A percentile compares a stretch with the other conserved stretches of the same genome.
phyloP scores from a whole-genome alignment of 2,888 invertebrate species.

The Sclerodermus sp. region DNA sequence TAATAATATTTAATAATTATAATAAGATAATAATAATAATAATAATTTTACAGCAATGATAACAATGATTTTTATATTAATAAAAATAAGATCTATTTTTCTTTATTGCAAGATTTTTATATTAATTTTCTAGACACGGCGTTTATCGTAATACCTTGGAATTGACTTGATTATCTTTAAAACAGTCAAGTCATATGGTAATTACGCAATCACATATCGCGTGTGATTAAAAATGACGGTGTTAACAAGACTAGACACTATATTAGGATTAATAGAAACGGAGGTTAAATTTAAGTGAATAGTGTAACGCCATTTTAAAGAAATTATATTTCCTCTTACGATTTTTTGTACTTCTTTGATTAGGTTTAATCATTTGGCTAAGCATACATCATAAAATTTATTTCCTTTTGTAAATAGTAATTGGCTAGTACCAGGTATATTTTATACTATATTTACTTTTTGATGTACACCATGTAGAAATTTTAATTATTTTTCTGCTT shows the following conservation, averaged over 20 bases:
- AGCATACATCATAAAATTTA: constrained; percentile 33
- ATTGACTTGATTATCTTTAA: constrained; percentile 18
- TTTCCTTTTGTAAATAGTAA: constrained; percentile 19
- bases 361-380: constrained; percentile 49
- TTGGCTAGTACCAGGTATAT: no score
- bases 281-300: constrained; percentile 41
- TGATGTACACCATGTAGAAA: constrained; percentile 17
- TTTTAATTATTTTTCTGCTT: constrained; percentile 18
- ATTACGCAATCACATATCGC: constrained; percentile 19
- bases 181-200: constrained; percentile 13
- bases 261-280: constrained; percentile 39
- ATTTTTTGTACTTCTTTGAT: constrained; percentile 56
- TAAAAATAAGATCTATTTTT: constrained; percentile 8
- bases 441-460: constrained; percentile 16
- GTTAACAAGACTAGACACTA: constrained; percentile 54
- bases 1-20: no score
- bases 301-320: constrained; percentile 24
- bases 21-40: no score
- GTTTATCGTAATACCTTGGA: constrained; percentile 5
- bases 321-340: constrained; percentile 26
- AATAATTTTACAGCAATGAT: background rate
- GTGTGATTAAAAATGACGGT: constrained; percentile 35
- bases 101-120: background rate
- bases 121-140: constrained; percentile 6
- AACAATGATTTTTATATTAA: constrained; percentile 5